phyloP scores from a whole-genome alignment of 2,888 invertebrate species.

The Morpho achilles region DNA sequence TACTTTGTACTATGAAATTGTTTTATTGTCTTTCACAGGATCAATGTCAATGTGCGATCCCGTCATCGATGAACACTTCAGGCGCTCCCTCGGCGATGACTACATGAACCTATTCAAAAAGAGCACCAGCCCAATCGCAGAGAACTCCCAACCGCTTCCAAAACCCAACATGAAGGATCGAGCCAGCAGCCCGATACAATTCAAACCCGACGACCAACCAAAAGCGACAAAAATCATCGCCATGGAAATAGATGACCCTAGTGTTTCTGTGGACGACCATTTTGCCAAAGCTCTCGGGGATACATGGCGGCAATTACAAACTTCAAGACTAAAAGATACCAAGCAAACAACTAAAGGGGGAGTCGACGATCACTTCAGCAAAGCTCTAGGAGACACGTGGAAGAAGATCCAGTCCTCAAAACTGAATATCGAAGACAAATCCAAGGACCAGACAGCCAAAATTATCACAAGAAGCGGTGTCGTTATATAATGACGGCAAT shows the following conservation, averaged over 20 bases:
- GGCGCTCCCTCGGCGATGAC: conserved; percentile 92
- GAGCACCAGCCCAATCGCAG: conserved; percentile 44
- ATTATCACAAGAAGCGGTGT: conserved; percentile 73
- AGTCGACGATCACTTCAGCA: conserved; percentile 93
- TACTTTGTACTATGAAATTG: too few species aligned
- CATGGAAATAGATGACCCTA: conserved; percentile 80
- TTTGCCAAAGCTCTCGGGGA: conserved; percentile 94
- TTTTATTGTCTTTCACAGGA: conserved; percentile 56
- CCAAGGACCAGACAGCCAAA: conserved; percentile 64
- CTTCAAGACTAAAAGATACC: conserved; percentile 75
- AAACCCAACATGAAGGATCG: conserved; percentile 72
- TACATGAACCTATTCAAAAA: conserved; percentile 85
- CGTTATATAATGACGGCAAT: conserved; percentile 57
- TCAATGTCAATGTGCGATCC: conserved; percentile 90
- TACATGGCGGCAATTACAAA: conserved; percentile 88
- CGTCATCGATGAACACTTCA: conserved; percentile 96
- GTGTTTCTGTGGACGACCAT: conserved; percentile 91
- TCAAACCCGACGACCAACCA: conserved; percentile 56
- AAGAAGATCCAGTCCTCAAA: conserved; percentile 83
- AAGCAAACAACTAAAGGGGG: conserved; percentile 50
- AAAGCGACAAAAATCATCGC: conserved; percentile 69
- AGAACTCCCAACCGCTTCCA: conserved; percentile 56
- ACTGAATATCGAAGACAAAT: conserved; percentile 57
- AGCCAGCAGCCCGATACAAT: conserved; percentile 71
- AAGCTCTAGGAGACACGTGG: conserved; percentile 93